Conservation (phyloP, 2,113 vertebrate species). For the Oreotragus oreotragus region DNA sequence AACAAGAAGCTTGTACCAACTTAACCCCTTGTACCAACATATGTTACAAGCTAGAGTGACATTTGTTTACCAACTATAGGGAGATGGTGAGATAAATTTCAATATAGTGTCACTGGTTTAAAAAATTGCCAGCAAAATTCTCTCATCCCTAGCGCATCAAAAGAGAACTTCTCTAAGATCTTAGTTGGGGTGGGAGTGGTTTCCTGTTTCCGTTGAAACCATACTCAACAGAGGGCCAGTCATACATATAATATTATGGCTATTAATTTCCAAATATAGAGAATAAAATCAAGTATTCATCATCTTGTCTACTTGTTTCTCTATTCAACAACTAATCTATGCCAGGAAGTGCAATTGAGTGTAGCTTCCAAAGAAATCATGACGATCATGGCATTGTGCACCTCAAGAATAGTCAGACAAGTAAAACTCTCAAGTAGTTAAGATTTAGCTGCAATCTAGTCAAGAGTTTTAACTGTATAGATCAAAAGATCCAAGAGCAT, state of each 20-base stretch:
- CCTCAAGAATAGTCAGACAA: neutral
- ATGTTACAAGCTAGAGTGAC: neutral
- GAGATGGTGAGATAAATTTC: neutral
- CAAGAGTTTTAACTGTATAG: neutral
- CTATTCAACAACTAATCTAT: neutral
- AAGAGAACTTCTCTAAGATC: neutral
- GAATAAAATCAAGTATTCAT: neutral
- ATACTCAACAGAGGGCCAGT: neutral
- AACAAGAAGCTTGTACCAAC: neutral
- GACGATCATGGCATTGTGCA: neutral
- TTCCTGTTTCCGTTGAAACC: neutral
- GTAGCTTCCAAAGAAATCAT: neutral
- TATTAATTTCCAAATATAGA: neutral
- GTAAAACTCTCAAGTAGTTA: neutral
- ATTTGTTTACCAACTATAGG: neutral
- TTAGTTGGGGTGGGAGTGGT: neutral
- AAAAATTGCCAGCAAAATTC: neutral
- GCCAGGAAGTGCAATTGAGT: neutral
- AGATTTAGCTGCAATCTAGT: neutral
- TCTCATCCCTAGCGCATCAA: neutral
- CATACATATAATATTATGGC: neutral
- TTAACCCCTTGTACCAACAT: neutral
- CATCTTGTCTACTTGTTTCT: neutral
- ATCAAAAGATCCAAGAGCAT: neutral
- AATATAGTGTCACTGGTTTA: neutral